Evolutionary conservation across 1,140 invertebrate species (phyloP).

Genomic region (Heterodera schachtii): DNA sequence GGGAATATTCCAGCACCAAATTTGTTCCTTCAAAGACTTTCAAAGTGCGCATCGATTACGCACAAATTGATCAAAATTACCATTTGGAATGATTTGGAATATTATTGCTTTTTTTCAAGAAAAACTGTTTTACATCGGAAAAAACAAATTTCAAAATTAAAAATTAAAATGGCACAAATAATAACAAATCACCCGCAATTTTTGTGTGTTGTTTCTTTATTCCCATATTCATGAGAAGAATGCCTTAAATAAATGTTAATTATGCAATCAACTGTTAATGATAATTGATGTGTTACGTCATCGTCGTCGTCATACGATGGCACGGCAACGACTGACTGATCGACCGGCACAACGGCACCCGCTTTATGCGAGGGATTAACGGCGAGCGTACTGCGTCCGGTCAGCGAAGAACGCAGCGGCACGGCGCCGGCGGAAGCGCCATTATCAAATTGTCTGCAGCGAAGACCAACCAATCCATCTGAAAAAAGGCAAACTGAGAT

Average conservation of each 20-base stretch:
- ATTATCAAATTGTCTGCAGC: not conserved
- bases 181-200: not conserved
- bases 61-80: too few species aligned
- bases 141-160: too few species aligned
- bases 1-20: too few species aligned
- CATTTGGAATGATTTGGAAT: too few species aligned
- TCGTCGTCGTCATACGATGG: slow-evolving; percentile 13
- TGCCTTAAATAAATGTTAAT: not conserved
- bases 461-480: not conserved
- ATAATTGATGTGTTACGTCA: not conserved
- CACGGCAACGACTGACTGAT: not conserved
- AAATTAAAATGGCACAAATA: too few species aligned
- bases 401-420: not conserved
- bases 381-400: not conserved
- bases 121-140: too few species aligned
- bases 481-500: not conserved
- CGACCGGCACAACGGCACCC: not conserved
- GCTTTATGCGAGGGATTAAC: not conserved
- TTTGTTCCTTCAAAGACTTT: too few species aligned
- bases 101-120: too few species aligned
- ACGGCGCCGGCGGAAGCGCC: not conserved
- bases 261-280: not conserved
- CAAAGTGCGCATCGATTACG: too few species aligned
- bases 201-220: not conserved
- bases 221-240: slow-evolving; percentile 3